A percentile compares a stretch with the other conserved stretches of the same genome.
Evolutionary conservation across 2,113 vertebrate species (phyloP).

Genomic region (Buteo buteo): DNA sequence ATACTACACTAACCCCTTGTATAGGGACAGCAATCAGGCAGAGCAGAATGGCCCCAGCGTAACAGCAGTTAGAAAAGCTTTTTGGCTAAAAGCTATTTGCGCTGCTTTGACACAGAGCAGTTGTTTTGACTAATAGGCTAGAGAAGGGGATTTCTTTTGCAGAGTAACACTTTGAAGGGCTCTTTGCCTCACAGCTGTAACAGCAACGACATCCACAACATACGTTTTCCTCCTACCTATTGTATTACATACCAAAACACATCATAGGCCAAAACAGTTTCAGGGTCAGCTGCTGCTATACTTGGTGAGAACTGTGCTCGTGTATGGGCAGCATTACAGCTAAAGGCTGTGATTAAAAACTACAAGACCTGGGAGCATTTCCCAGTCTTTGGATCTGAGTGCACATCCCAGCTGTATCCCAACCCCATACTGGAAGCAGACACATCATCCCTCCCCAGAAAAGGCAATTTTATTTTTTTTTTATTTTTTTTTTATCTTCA

Average conservation of each 20-base stretch:
- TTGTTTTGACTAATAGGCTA: background rate
- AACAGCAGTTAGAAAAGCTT: slow-evolving; percentile 24
- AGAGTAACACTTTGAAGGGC: slow-evolving; percentile 1
- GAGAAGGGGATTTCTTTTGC: slow-evolving; percentile 19
- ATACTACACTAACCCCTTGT: background rate
- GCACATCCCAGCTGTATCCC: background rate
- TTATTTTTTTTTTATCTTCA: background rate
- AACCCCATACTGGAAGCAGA: background rate
- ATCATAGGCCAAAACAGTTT: background rate
- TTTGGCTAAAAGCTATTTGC: slow-evolving; percentile 12
- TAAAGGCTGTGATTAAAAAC: background rate
- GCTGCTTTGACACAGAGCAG: slow-evolving; percentile 5
- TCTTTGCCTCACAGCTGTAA: slow-evolving; percentile 15
- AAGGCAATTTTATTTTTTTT: background rate
- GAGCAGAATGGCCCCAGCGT: background rate
- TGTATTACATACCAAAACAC: background rate
- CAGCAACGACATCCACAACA: background rate
- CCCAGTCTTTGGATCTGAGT: background rate
- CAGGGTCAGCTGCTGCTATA: background rate
- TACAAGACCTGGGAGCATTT: background rate
- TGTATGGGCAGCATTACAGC: background rate
- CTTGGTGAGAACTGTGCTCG: background rate
- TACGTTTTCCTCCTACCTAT: background rate
- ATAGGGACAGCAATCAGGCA: background rate
- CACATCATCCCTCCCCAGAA: background rate